Base-by-base conservation (phyloP, 2,113 vertebrate species). In the Donacobius atricapilla region DNA sequence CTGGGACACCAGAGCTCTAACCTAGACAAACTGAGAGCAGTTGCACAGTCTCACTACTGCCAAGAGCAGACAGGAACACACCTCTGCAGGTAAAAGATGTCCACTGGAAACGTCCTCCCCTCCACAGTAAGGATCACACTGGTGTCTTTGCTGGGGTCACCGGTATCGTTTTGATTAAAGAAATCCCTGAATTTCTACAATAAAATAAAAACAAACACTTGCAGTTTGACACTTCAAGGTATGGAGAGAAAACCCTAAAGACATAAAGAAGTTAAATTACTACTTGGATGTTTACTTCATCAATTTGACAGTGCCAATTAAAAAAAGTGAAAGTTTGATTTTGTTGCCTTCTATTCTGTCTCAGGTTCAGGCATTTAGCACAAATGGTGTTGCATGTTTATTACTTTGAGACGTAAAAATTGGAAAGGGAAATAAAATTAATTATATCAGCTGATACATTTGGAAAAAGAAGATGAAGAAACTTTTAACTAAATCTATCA, bases 11-110 rank as follows among this genome's bases (percentile, higher is more conserved):
- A 27, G 16, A 76, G 53, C 44, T 72, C 39, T 42, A 28, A 27
- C 6, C 31, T 2, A 64, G 57, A 64, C 54, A 86, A 76, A 53
- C 65, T 17, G 31, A 51, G 2, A 27, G 14, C 19, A 93, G 39
- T 2, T 71, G 30, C 63, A 68, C 31, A 51, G 20, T 61, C 56
- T 31, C 56, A 64, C 21, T 51, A 50, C 21, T 81, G 65, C 53
- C 33, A 65, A 94, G 83, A 94, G 5, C 72, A 89, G 95, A 81
- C 23, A 95, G 61, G 35, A 96, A 81, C 98, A 94, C 63, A 99
- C 99, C 99, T 99, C 96, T 99, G 98, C 0, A 99, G 98, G 97
- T 99, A 99, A 97, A 99, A 99, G 88, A 99, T 95, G 88, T 99
- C 99, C 97, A 99, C 99, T 1, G 99, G 99, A 96, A 99, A 99